Conservation (phyloP, 1,140 invertebrate genomes). For the Trichoplusia ni region DNA sequence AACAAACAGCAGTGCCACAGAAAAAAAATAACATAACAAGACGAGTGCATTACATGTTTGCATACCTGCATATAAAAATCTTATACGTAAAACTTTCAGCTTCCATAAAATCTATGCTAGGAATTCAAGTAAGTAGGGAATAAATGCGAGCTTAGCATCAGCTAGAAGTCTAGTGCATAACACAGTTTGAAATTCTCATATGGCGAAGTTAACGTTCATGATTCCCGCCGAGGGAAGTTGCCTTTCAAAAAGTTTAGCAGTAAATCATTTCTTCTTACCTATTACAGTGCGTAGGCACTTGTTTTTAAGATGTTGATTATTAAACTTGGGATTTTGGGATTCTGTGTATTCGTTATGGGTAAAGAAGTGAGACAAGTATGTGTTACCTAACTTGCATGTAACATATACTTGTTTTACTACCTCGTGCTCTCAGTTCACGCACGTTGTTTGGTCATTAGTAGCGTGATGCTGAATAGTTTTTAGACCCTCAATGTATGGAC, state of each 20-base stretch:
- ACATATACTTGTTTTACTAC: too few relatives aligned
- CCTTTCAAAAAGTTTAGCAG: slow-evolving; percentile 19
- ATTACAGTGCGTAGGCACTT: slow-evolving; percentile 1
- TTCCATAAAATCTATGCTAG: slow-evolving; percentile 1
- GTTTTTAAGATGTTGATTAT: slow-evolving; percentile 8
- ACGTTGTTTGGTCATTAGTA: too few relatives aligned
- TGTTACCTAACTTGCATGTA: too few relatives aligned
- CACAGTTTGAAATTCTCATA: slow-evolving; percentile 26
- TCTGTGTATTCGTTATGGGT: too few relatives aligned
- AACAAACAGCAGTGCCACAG: too few relatives aligned
- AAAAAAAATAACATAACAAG: too few relatives aligned
- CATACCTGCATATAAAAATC: too few relatives aligned
- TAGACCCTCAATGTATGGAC: too few relatives aligned
- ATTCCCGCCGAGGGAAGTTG: slow-evolving; percentile 12
- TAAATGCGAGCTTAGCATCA: slow-evolving; percentile 17
- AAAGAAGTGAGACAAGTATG: background rate
- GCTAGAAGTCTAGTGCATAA: slow-evolving; percentile 4
- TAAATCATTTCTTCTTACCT: slow-evolving; percentile 23
- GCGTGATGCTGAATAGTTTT: too few relatives aligned
- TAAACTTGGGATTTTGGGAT: too few relatives aligned
- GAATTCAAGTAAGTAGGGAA: slow-evolving; percentile 18
- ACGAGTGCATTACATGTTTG: too few relatives aligned
- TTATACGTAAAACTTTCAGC: slow-evolving; percentile 9
- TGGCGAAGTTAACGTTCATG: slow-evolving; percentile 23
- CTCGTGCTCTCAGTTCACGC: too few relatives aligned